Conservation (phyloP, 2,888 invertebrate genomes). For the Aporophyla lueneburgensis region DNA sequence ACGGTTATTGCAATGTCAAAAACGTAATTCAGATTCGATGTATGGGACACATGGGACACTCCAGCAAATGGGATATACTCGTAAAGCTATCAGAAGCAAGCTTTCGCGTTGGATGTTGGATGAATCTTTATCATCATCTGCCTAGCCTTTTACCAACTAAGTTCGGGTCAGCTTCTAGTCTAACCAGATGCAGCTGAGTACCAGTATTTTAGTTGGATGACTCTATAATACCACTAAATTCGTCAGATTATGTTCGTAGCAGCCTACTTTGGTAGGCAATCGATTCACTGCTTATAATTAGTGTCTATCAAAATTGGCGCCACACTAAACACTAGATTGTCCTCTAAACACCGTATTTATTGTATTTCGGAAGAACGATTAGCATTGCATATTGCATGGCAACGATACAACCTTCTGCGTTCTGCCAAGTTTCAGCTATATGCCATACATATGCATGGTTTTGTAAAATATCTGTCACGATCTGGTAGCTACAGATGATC, state of each 20-base stretch:
- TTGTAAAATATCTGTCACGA: slow-evolving; percentile 34
- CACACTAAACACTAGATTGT: slow-evolving; percentile 4
- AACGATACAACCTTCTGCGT: slow-evolving; percentile 32
- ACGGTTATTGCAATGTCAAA: neutral
- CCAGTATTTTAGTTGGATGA: no score
- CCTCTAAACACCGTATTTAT: slow-evolving; percentile 33
- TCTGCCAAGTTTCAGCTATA: slow-evolving; percentile 54
- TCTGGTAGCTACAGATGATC: slow-evolving; percentile 5
- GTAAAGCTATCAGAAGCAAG: no score
- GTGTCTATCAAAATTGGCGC: slow-evolving; percentile 11
- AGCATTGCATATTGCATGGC: slow-evolving; percentile 34
- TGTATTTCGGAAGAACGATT: slow-evolving; percentile 36
- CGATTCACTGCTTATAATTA: slow-evolving; percentile 2
- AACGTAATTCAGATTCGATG: no score
- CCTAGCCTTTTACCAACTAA: no score
- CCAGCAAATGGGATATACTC: neutral
- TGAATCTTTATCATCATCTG: no score
- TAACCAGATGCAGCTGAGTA: no score
- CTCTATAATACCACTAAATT: neutral
- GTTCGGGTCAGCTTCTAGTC: no score
- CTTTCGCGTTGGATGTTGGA: no score
- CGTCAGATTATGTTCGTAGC: neutral
- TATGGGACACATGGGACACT: neutral
- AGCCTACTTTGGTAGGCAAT: neutral
- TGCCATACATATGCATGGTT: slow-evolving; percentile 50